These are phyloP conservation scores for Chrysochloris asiatica DNA, from an alignment of 2,113 vertebrate genomes.

Conservation along the genomic window DNA sequence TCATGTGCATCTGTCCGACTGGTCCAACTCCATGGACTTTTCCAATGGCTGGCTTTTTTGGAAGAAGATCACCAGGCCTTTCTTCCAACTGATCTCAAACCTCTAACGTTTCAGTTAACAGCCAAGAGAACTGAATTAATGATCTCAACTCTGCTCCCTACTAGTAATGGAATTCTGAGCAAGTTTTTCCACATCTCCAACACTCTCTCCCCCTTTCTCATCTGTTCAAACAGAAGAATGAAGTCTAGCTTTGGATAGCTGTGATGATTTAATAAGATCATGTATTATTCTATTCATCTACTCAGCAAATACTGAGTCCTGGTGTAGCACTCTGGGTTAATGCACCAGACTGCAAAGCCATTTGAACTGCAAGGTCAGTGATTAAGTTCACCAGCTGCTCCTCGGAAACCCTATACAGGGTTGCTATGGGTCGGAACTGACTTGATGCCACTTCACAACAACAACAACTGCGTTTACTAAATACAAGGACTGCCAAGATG, in stretches of 20 bases:
- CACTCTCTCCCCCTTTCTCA: background rate
- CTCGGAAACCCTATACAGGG: too few species aligned
- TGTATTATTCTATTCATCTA: background rate
- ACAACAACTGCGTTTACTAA: too few species aligned
- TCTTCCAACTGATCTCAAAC: background rate
- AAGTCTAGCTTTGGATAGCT: background rate
- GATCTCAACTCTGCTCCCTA: background rate
- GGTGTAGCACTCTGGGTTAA: too few species aligned
- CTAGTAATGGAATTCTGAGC: background rate
- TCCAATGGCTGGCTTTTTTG: background rate
- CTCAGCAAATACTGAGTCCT: background rate
- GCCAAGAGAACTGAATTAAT: conserved; percentile 20
- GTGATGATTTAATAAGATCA: background rate
- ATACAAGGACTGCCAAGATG: too few species aligned
- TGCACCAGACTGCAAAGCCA: too few species aligned
- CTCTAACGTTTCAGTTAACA: background rate
- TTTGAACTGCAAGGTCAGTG: too few species aligned
- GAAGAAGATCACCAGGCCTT: background rate
- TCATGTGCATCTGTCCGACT: too few species aligned
- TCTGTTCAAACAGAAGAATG: background rate
- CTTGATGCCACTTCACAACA: too few species aligned
- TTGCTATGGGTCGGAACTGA: too few species aligned
- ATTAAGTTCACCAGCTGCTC: too few species aligned
- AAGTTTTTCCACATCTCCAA: background rate
- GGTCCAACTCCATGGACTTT: too few species aligned